Evolutionary conservation across 1,140 invertebrate genomes (phyloP).

Genomic region (Amphibalanus amphitrite): DNA sequence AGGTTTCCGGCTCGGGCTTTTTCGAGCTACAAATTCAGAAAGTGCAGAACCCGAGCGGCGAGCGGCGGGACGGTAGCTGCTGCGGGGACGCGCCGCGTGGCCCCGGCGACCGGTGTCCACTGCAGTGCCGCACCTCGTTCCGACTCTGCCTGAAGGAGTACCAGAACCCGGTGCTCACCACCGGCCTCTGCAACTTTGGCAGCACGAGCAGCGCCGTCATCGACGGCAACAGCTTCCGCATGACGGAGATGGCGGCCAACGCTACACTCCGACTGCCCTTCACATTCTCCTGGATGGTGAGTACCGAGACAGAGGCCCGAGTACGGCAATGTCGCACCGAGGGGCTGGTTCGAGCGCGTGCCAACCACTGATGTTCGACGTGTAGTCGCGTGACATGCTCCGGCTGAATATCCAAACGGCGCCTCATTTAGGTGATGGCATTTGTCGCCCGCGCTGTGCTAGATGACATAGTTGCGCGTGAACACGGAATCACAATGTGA

Average conservation of each 20-base stretch:
- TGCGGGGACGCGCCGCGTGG: constrained; percentile 42
- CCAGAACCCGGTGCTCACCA: constrained; percentile 60
- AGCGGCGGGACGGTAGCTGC: constrained; percentile 57
- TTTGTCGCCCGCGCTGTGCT: too few species aligned
- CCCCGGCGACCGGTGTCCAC: constrained; percentile 30
- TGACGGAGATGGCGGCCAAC: constrained; percentile 41
- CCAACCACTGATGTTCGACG: too few species aligned
- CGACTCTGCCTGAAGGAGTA: constrained; percentile 80
- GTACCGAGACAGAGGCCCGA: constrained; percentile 23
- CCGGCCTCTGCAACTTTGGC: constrained; percentile 72
- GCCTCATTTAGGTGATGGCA: too few species aligned
- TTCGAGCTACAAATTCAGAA: constrained; percentile 82
- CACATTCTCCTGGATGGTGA: constrained; percentile 79
- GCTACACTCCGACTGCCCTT: constrained; percentile 62
- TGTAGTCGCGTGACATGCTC: too few species aligned
- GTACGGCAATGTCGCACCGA: too few species aligned
- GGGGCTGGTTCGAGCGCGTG: too few species aligned
- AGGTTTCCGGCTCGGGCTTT: constrained; percentile 59
- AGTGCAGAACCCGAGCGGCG: constrained; percentile 66
- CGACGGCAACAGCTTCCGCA: constrained; percentile 69
- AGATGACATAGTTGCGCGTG: too few species aligned
- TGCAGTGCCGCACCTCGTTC: constrained; percentile 62
- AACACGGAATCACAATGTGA: too few species aligned
- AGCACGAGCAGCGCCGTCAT: constrained; percentile 65
- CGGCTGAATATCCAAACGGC: too few species aligned